phyloP scores from a whole-genome alignment of 2,113 vertebrate species.

The Rhea americana region DNA sequence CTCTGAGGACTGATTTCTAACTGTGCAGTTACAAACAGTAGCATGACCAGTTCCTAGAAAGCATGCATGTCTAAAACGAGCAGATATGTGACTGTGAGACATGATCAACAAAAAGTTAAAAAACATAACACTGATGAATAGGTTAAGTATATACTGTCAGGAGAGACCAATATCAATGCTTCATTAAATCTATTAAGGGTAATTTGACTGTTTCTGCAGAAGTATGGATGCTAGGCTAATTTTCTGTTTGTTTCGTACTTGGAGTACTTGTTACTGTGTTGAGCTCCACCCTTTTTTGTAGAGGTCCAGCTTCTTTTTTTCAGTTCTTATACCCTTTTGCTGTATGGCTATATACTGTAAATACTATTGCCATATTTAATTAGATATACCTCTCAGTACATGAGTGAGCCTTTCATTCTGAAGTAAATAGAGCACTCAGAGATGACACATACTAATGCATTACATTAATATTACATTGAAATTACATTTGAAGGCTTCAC shows the following conservation, averaged over 20 bases:
- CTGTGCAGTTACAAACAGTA: not conserved
- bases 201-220: not conserved
- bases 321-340: not conserved
- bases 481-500: slow-evolving; percentile 50
- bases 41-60: not conserved
- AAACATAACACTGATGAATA: not conserved
- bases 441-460: slow-evolving; percentile 1
- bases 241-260: not conserved
- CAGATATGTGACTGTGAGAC: not conserved
- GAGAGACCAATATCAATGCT: not conserved
- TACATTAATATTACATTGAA: slow-evolving; percentile 5
- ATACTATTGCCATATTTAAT: not conserved
- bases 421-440: not conserved
- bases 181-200: not conserved
- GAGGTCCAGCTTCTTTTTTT: not conserved
- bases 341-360: not conserved
- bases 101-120: not conserved
- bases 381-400: not conserved
- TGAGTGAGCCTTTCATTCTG: not conserved
- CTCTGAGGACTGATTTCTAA: not conserved
- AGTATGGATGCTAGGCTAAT: not conserved
- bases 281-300: not conserved
- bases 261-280: not conserved
- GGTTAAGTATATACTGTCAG: not conserved
- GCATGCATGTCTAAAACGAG: not conserved